Evolutionary conservation across 1,140 invertebrate genomes (phyloP), one percentile per base, ranked within the genome.

Genomic region (Tetragnatha versicolor): DNA sequence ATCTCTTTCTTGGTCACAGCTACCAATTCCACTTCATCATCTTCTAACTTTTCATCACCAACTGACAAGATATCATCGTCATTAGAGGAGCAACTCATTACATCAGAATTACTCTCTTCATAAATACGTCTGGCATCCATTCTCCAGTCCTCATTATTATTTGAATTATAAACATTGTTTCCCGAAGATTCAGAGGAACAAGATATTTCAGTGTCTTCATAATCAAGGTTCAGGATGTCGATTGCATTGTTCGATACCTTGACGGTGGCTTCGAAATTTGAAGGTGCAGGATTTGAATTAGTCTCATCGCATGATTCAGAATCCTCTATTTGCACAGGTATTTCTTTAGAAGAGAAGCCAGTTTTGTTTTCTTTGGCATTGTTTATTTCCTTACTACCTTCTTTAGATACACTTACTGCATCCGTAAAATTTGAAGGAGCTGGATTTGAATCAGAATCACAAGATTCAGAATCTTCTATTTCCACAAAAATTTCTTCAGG

Each of bases 1-100:
- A 35, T 69, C 27, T 69, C 63, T 22, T 58, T 69, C 33, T 78
- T 78, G 5, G 49, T 78, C 6, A 78, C 75, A 45, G 58, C 75
- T 27, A 78, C 12, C 25, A 78, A 6, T 9, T 51, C 69, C 6
- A 78, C 37, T n/a, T 73, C 69, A 29, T 73, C 65, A 10, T 72
- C 73, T 27, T 45, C 42, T 29, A 31, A 9, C 2, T 73, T 20
- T 65, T 65, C 61, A 53, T 33, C 9, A 33, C 7, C 33, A 5
- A 10, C 22, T 47, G 10, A 33, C 14, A 42, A 17, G n/a, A 14
- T 33, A 47, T 33, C 37, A 12, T 68, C 20, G n/a, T 47, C 39
- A 42, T 31, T 3, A 29, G 58, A 47, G 49, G 49, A 45, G 6
- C n/a, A n/a, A n/a, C 51, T 61, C 42, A 61, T 22, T 33, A 75